Evolutionary conservation across 2,888 invertebrate species (phyloP), one percentile per base, ranked within the genome.

Genomic region (Tethea ocularis): DNA sequence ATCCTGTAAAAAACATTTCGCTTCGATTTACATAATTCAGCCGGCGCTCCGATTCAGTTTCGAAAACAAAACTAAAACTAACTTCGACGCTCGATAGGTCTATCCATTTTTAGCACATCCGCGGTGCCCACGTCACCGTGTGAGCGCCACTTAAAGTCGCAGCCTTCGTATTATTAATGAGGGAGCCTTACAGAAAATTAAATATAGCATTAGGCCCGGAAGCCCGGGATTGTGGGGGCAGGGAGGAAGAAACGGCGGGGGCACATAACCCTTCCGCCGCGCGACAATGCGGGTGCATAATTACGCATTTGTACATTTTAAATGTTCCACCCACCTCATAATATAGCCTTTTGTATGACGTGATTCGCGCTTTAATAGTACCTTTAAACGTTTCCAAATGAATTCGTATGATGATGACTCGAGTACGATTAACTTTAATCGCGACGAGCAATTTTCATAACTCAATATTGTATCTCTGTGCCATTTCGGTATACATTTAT

Each of bases 271-370:
- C 89, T 89, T 89, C 81, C 80, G 77, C 72, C 80, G 82, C 85
- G 86, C 91, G 91, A 92, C 91, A 92, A 92, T 91, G 89, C 92
- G 91, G 91, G 92, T 89, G 92, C 91, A 92, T 93, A 93, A 93
- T 91, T 91, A 93, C 92, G 92, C 91, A 92, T 93, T 92, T 93
- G 92, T 93, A 91, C 89, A 93, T 93, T 91, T 92, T 92, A 91
- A 91, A 93, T 92, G 91, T 88, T 77, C 88, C 89, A 86, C 89
- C 89, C 88, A 87, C 88, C 86, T 89, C 88, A 88, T 88, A 33
- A 33, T 33, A 88, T 81, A 87, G 85, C 84, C 89, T 89, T 90
- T 91, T 91, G 89, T 91, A 91, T 83, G 88, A 81, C 87, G 92
- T 91, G 91, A 92, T 92, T 91, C 89, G 86, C 86, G 88, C 85